A percentile compares a stretch with the other conserved stretches of the same genome.
These are phyloP conservation scores for Ameiurus melas DNA, from an alignment of 2,113 vertebrate genomes.

Conservation along the genomic window DNA sequence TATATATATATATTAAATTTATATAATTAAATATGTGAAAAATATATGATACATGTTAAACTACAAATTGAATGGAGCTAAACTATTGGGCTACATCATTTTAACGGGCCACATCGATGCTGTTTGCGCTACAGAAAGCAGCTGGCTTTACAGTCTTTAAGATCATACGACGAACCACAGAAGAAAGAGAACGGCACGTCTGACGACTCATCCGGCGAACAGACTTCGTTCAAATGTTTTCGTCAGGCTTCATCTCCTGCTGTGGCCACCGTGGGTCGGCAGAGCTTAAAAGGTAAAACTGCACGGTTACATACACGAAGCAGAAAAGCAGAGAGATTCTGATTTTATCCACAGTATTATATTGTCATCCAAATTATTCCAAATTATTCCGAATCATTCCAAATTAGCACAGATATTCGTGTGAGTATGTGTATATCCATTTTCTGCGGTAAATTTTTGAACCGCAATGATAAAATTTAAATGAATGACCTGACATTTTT, in stretches of 20 bases:
- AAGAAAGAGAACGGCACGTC: slow-evolving; percentile 92
- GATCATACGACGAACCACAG: slow-evolving; percentile 92
- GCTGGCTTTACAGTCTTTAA: slow-evolving; percentile 93
- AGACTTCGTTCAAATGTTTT: slow-evolving; percentile 89
- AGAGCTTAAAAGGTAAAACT: slow-evolving; percentile 87
- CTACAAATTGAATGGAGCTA: not conserved
- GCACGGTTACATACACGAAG: not conserved
- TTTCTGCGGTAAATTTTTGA: not conserved
- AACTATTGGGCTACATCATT: not conserved
- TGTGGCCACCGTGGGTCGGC: slow-evolving; percentile 85
- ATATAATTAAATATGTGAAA: too few species aligned
- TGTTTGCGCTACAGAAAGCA: slow-evolving; percentile 80
- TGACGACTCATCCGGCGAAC: slow-evolving; percentile 93
- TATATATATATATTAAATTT: too few species aligned
- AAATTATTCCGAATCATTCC: not conserved
- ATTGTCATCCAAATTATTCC: not conserved
- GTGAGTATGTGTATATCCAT: not conserved
- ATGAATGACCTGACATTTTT: not conserved
- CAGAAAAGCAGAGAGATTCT: not conserved
- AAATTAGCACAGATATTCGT: not conserved
- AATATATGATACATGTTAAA: not conserved
- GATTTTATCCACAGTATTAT: not conserved
- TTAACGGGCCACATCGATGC: not conserved
- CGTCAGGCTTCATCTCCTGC: slow-evolving; percentile 87
- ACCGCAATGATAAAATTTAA: not conserved